Conservation (phyloP, 2,797 vertebrate genomes). For the Furcifer pardalis region DNA sequence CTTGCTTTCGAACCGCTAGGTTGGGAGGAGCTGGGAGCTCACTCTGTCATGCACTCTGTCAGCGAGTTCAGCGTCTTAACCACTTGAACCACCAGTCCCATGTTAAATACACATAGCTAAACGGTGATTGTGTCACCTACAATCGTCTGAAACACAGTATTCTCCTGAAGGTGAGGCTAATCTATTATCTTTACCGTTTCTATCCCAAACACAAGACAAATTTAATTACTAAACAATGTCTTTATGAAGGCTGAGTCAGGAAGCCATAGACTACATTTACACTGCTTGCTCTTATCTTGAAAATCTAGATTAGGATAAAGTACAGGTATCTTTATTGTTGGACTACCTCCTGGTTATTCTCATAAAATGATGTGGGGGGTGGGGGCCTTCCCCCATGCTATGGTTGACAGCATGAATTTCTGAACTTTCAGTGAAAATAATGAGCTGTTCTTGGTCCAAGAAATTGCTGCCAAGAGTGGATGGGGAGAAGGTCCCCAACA, state of each 20-base stretch:
- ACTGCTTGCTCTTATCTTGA: background rate
- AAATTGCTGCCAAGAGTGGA: background rate
- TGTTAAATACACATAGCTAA: background rate
- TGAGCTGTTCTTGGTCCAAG: background rate
- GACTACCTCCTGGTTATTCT: background rate
- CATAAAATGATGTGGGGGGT: no score
- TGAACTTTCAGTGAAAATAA: background rate
- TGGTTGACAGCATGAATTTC: background rate
- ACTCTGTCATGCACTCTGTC: no score
- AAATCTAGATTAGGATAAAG: background rate
- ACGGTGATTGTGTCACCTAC: background rate
- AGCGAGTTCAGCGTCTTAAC: no score
- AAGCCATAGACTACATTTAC: background rate
- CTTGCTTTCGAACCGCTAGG: no score
- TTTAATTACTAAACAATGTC: no score
- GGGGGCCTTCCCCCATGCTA: no score
- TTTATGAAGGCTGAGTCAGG: background rate
- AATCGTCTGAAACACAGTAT: no score
- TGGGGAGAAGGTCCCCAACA: background rate
- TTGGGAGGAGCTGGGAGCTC: no score
- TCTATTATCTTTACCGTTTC: no score
- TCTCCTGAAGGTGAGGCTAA: no score
- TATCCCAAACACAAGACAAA: no score
- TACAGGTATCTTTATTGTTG: background rate
- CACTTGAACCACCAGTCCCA: no score